Percentiles rank a stretch among this genome's conserved stretches.
phyloP scores from a whole-genome alignment of 2,888 invertebrate species.

The Sympetrum striolatum region DNA sequence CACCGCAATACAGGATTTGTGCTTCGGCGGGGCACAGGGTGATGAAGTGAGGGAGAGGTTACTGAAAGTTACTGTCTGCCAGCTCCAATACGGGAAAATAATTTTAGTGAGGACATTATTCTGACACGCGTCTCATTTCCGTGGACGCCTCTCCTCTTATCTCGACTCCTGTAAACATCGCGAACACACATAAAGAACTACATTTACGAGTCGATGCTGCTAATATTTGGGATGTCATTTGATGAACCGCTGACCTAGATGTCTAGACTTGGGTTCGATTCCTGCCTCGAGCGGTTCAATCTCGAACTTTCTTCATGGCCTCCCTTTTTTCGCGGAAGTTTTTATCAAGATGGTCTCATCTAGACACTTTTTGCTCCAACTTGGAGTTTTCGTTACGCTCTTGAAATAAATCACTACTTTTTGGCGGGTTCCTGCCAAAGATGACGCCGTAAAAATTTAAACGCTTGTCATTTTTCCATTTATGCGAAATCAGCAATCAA shows the following conservation, averaged over 20 bases:
- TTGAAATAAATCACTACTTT: too few species aligned
- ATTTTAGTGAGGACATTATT: neutral
- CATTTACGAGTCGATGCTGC: neutral
- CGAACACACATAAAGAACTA: neutral
- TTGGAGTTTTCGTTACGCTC: too few species aligned
- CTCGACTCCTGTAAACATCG: neutral
- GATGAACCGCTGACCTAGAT: neutral
- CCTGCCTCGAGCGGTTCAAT: slow-evolving; percentile 1
- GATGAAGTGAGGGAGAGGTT: neutral
- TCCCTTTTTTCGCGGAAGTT: neutral
- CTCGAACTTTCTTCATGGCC: neutral
- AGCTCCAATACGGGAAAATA: neutral
- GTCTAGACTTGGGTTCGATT: slow-evolving; percentile 31
- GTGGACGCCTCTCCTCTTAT: neutral
- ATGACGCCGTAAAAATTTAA: too few species aligned
- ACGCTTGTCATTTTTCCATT: too few species aligned
- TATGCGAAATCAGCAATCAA: too few species aligned
- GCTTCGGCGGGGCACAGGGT: neutral
- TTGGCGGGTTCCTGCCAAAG: too few species aligned
- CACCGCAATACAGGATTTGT: neutral
- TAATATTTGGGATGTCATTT: neutral
- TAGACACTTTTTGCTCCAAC: neutral
- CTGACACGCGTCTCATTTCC: neutral
- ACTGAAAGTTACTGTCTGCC: neutral
- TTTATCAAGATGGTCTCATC: neutral